Evolutionary conservation across 2,888 invertebrate genomes (phyloP), one percentile per base, ranked within the genome.

Genomic region (Clistopyga incitator): DNA sequence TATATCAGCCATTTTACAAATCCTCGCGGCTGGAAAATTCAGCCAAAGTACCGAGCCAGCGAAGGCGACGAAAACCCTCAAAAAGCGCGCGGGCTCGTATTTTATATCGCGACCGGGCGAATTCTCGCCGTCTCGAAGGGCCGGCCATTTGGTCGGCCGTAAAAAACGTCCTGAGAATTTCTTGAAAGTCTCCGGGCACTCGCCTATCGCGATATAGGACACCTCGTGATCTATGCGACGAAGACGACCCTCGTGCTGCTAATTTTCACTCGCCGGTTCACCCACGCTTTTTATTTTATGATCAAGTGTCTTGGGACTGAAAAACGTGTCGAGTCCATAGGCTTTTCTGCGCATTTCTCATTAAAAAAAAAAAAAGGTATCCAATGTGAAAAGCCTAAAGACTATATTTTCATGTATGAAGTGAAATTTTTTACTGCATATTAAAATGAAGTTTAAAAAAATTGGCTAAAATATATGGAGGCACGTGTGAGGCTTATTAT

Each of bases 21-120:
- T 80, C 77, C 77, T 80, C 72, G 71, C 45, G 68, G 56, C 52
- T 52, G 54, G 70, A 65, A 78, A 83, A 61, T 80, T 80, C 61
- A 77, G 72, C 61, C 25, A 65, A 71, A 71, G 84, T 86, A 85
- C 86, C 86, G 84, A 83, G 68, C 79, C 82, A 85, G 84, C 56
- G 74, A 78, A 81, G 70, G 56, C 70, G 68, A 61, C 59, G 47
- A 74, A 47, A 29, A 45, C 18, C 75, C 75, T 64, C 70, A 68
- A 82, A 79, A 82, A 75, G 56, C 70, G 56, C 47, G n/a, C 25
- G 13, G 20, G 18, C 18, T 67, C 75, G 54, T 83, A 67, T 76
- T 83, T 80, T 80, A 83, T 72, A 72, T 72, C 76, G 59, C n/a
- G n/a, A n/a, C n/a, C 54, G 34, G 68, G 61, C 74, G 74, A 47